Evolutionary conservation across 2,797 vertebrate genomes (phyloP).

Genomic region (Rallus crepitans): DNA sequence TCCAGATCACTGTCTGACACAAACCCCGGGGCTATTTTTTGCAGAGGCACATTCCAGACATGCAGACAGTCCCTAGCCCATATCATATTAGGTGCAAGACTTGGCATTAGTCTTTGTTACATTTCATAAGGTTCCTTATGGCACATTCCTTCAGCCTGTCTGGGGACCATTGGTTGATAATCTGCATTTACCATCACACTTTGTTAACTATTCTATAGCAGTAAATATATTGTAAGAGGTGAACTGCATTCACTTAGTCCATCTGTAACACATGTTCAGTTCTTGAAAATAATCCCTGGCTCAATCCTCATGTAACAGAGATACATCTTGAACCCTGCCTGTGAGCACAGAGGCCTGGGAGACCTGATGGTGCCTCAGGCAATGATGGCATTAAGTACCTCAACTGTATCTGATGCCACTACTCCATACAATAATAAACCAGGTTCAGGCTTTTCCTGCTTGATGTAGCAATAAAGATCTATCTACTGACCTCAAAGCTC

Average conservation of each 20-base stretch:
- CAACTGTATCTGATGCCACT: not conserved
- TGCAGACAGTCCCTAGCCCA: accelerated
- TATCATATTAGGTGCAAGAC: not conserved
- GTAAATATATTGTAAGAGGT: no score
- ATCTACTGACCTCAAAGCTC: not conserved
- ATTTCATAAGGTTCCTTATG: not conserved
- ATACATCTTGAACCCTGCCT: not conserved
- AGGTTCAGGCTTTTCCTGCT: not conserved
- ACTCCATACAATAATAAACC: not conserved
- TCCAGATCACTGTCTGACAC: not conserved
- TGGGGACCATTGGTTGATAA: not conserved
- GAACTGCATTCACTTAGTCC: no score
- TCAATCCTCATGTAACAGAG: not conserved
- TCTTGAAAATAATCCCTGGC: not conserved
- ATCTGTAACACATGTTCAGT: not conserved
- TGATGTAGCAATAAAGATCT: not conserved
- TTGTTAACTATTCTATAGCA: no score
- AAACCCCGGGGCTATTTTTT: not conserved
- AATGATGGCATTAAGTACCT: not conserved
- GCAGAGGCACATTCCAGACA: not conserved
- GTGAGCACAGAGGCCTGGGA: not conserved
- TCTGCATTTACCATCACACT: no score
- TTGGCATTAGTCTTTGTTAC: not conserved
- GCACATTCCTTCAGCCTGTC: not conserved
- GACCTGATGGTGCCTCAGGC: not conserved